Percentiles rank a stretch among this genome's conserved stretches.
Evolutionary conservation across 2,113 vertebrate species (phyloP).

Genomic region (Marmota flaviventris): DNA sequence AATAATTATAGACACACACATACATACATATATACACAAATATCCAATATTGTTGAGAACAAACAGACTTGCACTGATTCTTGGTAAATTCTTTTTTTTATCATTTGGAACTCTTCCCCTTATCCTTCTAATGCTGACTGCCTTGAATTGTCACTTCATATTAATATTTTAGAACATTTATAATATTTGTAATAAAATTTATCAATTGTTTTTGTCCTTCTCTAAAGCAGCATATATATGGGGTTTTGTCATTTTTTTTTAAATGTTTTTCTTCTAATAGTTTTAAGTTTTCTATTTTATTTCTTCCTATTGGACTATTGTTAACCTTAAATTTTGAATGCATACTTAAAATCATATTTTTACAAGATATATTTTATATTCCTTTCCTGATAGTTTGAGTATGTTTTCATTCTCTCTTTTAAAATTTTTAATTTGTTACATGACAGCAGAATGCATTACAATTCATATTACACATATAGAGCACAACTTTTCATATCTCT

Average conservation of each 20-base stretch:
- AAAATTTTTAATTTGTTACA: not conserved
- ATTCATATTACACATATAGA: too few species aligned
- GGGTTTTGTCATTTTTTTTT: not conserved
- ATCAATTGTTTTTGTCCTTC: not conserved
- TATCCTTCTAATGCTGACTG: not conserved
- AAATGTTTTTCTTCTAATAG: not conserved
- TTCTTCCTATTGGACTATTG: not conserved
- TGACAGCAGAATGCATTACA: too few species aligned
- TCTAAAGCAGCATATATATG: not conserved
- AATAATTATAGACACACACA: not conserved
- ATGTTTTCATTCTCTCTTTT: not conserved
- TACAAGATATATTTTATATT: not conserved
- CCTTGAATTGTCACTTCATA: not conserved
- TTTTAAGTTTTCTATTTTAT: not conserved
- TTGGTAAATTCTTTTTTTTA: not conserved
- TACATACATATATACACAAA: not conserved
- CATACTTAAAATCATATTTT: not conserved
- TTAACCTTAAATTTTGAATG: not conserved
- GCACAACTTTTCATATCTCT: too few species aligned
- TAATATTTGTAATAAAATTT: not conserved
- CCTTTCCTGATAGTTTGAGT: not conserved
- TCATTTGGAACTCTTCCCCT: not conserved
- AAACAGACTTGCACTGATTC: not conserved
- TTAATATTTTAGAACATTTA: not conserved
- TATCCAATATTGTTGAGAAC: not conserved